A percentile compares a stretch with the other conserved stretches of the same genome.
Evolutionary conservation across 2,797 vertebrate species (phyloP).

Genomic region (Notolabrus celidotus): DNA sequence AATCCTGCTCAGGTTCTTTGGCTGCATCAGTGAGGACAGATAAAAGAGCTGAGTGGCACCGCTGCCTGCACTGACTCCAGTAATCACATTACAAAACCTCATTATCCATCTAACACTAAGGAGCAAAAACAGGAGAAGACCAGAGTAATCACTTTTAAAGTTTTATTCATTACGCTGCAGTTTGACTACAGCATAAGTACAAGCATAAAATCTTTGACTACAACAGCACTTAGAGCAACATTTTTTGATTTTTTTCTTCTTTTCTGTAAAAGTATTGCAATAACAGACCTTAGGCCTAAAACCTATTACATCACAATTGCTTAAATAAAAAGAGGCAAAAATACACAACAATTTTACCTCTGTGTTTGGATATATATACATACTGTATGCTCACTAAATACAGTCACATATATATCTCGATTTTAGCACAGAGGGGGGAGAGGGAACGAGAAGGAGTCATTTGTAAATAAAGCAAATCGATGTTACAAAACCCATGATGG

Average conservation of each 20-base stretch:
- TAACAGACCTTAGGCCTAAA: conserved; percentile 94
- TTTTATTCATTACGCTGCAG: conserved; percentile 95
- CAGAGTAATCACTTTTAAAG: conserved; percentile 85
- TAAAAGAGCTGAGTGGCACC: conserved; percentile 34
- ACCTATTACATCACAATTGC: conserved; percentile 93
- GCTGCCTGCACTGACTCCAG: neutral
- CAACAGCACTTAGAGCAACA: conserved; percentile 96
- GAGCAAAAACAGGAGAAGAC: conserved; percentile 48
- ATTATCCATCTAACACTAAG: conserved; percentile 17
- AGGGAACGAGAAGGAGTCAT: conserved; percentile 57
- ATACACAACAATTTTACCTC: conserved; percentile 88
- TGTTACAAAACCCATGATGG: conserved; percentile 83
- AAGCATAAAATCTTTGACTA: conserved; percentile 97
- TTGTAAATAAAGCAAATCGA: conserved; percentile 83
- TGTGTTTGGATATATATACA: conserved; percentile 78
- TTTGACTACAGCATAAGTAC: conserved; percentile 95
- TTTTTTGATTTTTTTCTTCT: conserved; percentile 82
- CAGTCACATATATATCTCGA: conserved; percentile 60
- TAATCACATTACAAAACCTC: conserved; percentile 46
- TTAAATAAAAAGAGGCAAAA: conserved; percentile 89
- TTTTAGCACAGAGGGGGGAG: conserved; percentile 68
- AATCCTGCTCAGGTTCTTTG: conserved; percentile 1
- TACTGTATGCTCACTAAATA: conserved; percentile 65
- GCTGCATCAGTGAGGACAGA: conserved; percentile 24
- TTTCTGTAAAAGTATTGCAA: conserved; percentile 95